Evolutionary conservation across 2,797 vertebrate genomes (phyloP), one percentile per base, ranked within the genome.

Genomic region (Gobio occitaniae): DNA sequence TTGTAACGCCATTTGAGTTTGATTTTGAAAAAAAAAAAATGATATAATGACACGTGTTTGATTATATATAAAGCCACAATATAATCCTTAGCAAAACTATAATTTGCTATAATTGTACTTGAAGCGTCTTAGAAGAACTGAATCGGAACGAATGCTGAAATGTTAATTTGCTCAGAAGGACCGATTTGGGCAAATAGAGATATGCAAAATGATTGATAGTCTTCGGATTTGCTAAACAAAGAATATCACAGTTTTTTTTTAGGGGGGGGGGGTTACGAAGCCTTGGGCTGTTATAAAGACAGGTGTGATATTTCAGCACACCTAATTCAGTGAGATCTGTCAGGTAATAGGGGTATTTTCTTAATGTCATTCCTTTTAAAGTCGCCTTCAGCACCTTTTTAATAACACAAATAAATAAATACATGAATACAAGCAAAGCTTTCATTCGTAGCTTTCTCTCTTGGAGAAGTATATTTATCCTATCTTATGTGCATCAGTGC

Each of bases 391-490:
- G 52, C 36, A 41, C 7, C 7, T 2, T 61, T 71, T 71, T 25
- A 21, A 65, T 82, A 59, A 29, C 38, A 59, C n/a, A 70, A 21
- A 54, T 29, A 0, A 41, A 69, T 56, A 69, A 41, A 16, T 54
- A 6, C 19, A 69, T 61, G 12, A 25, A 47, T 78, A 69, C 19
- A 68, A 56, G 32, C 17, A 11, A n/a, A 50, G 11, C 17, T 82
- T 85, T 50, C n/a, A 29, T 61, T 66, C 70, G 11, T 19, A 16
- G 63, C 38, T 8, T 32, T 19, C 48, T 77, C 69, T 78, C 10
- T 48, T 72, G 76, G 54, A 47, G 84, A 65, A 66, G 38, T 70
- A 32, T 70, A 68, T 63, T 71, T 63, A 56, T 54, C 10, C 32
- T 21, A 16, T 36, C n/a, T 50, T 54, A 16, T 75, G 38, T 63